These are phyloP conservation scores for Cephus runcator DNA, from an alignment of 2,888 invertebrate species.

Conservation along the genomic window DNA sequence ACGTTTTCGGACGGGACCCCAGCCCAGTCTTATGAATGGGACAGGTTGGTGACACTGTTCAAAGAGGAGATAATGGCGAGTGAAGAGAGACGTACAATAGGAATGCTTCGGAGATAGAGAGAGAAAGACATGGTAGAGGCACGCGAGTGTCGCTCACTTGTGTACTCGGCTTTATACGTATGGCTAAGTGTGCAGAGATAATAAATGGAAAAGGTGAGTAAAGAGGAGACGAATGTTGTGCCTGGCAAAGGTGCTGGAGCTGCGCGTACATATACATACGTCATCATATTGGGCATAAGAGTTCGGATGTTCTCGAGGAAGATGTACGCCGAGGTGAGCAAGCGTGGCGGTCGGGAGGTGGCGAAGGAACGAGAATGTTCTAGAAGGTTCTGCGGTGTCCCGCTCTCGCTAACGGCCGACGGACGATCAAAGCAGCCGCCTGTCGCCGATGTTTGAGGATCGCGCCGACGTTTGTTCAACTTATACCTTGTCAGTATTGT, in stretches of 20 bases:
- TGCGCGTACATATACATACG: neutral
- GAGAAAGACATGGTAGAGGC: neutral
- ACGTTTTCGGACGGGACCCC: neutral
- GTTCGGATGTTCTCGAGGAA: neutral
- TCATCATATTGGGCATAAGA: neutral
- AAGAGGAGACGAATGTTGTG: conserved; percentile 24
- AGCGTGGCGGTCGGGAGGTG: conserved; percentile 13
- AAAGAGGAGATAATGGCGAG: neutral
- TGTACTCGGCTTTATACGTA: neutral
- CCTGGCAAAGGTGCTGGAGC: conserved; percentile 1
- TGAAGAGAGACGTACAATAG: neutral
- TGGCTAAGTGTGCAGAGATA: neutral
- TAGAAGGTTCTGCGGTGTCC: neutral
- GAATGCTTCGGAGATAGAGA: neutral
- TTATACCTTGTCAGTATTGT: conserved; percentile 61
- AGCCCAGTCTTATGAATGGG: conserved; percentile 8
- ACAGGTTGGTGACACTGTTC: conserved; percentile 5
- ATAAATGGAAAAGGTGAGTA: conserved; percentile 8
- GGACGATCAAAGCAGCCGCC: conserved; percentile 52
- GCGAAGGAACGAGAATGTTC: neutral
- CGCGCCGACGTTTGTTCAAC: conserved; percentile 59
- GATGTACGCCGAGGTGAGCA: neutral
- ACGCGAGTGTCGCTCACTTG: neutral
- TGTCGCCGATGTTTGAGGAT: conserved; percentile 61
- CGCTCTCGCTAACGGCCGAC: neutral